Evolutionary conservation across 2,113 vertebrate genomes (phyloP), one percentile per base, ranked within the genome.

Genomic region (Malurus melanocephalus): DNA sequence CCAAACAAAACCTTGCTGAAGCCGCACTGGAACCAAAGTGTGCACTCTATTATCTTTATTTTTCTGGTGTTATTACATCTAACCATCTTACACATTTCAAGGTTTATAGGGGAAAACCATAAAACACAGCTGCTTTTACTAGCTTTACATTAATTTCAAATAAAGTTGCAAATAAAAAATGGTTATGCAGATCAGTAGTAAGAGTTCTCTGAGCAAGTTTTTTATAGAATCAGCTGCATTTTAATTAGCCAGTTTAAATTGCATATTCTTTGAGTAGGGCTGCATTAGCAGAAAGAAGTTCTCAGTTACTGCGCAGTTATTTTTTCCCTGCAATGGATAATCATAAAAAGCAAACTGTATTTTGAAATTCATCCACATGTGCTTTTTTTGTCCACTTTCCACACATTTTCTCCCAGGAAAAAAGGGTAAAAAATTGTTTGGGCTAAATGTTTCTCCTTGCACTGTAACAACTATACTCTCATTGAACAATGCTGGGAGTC

Each of bases 1-100:
- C 91, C 87, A 95, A 96, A 96, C 72, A 91, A 95, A 95, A 93
- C 81, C 62, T 94, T 83, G 85, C 69, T 95, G 93, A 96, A 95
- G 90, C 53, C 48, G 11, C 61, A 76, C 26, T 80, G 80, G 88
- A 95, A 93, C 40, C 19, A 30, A 90, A 92, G 67, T 32, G 49
- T 77, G 61, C 45, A 80, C 62, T 89, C 59, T 64, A 68, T 90
- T 92, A 93, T 86, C 85, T 87, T 89, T 67, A 87, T 56, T 92
- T 93, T 69, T 59, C 61, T 79, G 53, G 53, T 91, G 51, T 88
- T 93, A 94, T 91, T 95, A 73, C 45, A 75, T 87, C 35, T 80
- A 90, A 89, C 43, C 73, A 86, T 86, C 69, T 93, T 91, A 94
- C 23, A 82, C 88, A 94, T 94, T 66, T 65, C 46, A 90, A 89